Conservation (phyloP, 1,140 invertebrate genomes). For the Zaprionus tsacasi region DNA sequence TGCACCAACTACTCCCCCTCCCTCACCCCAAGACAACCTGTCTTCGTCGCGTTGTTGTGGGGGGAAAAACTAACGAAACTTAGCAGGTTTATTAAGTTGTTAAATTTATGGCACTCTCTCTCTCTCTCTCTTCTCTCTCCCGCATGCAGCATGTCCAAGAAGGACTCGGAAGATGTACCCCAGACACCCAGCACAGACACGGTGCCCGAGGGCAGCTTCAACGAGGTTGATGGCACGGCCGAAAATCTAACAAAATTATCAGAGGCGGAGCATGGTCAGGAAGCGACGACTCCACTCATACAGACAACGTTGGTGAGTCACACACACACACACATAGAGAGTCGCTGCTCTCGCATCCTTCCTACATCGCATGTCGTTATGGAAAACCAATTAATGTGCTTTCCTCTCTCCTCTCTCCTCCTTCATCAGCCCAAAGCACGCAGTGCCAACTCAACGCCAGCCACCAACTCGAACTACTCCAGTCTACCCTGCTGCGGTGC, state of each 20-base stretch:
- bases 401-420: neutral
- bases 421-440: conserved; percentile 78
- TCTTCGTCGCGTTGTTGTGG: neutral
- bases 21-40: neutral
- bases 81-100: conserved; percentile 25
- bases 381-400: conserved; percentile 60
- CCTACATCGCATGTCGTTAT: conserved; percentile 13
- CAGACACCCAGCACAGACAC: conserved; percentile 77
- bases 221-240: conserved; percentile 71
- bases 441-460: conserved; percentile 63
- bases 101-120: conserved; percentile 11
- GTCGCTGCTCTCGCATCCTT: neutral
- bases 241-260: conserved; percentile 76
- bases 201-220: conserved; percentile 73
- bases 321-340: neutral
- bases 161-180: conserved; percentile 77
- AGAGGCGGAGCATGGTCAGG: conserved; percentile 64
- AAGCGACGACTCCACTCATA: conserved; percentile 67
- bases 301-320: conserved; percentile 78
- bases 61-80: conserved; percentile 2
- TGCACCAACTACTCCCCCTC: neutral
- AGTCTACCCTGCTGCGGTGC: conserved; percentile 82
- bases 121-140: too few relatives aligned
- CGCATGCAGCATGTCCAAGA: conserved; percentile 72
- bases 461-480: conserved; percentile 77